Evolutionary conservation across 2,113 vertebrate species (phyloP).

Genomic region (Solea solea): DNA sequence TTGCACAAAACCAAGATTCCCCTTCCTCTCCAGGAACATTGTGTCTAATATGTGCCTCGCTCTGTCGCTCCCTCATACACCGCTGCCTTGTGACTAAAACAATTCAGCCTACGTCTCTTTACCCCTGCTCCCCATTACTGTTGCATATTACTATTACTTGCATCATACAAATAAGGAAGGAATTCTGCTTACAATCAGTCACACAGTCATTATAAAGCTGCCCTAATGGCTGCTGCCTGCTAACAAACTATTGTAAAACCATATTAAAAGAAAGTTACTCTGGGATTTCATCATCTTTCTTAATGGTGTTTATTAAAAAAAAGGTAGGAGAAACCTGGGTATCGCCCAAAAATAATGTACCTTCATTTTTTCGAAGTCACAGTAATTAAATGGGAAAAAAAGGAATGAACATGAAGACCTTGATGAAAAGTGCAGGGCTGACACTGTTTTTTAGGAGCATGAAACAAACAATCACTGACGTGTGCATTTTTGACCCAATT

Average conservation of each 20-base stretch:
- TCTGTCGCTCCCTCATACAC: slow-evolving; percentile 58
- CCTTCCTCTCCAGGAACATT: slow-evolving; percentile 64
- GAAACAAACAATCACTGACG: slow-evolving; percentile 55
- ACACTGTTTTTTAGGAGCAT: slow-evolving; percentile 24
- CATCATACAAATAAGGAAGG: slow-evolving; percentile 78
- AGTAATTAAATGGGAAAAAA: slow-evolving; percentile 2
- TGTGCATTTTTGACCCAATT: slow-evolving; percentile 69
- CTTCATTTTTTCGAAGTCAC: slow-evolving; percentile 24
- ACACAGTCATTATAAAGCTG: slow-evolving; percentile 71
- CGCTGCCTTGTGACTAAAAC: slow-evolving; percentile 53
- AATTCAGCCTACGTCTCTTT: slow-evolving; percentile 55
- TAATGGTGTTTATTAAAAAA: slow-evolving; percentile 69
- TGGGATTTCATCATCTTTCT: slow-evolving; percentile 76
- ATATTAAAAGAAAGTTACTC: slow-evolving; percentile 73
- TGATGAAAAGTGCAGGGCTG: slow-evolving; percentile 33
- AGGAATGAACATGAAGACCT: slow-evolving; percentile 13
- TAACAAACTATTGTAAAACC: slow-evolving; percentile 72
- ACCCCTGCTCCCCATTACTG: slow-evolving; percentile 56
- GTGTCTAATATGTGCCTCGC: slow-evolving; percentile 41
- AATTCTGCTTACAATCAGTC: slow-evolving; percentile 81
- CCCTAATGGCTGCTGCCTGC: slow-evolving; percentile 74
- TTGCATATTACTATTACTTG: slow-evolving; percentile 80
- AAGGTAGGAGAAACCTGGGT: slow-evolving; percentile 44
- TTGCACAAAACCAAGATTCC: slow-evolving; percentile 62
- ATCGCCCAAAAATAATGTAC: slow-evolving; percentile 40